A percentile compares a stretch with the other conserved stretches of the same genome.
Evolutionary conservation across 1,140 invertebrate genomes (phyloP).

Genomic region (Thaumatotibia leucotreta): DNA sequence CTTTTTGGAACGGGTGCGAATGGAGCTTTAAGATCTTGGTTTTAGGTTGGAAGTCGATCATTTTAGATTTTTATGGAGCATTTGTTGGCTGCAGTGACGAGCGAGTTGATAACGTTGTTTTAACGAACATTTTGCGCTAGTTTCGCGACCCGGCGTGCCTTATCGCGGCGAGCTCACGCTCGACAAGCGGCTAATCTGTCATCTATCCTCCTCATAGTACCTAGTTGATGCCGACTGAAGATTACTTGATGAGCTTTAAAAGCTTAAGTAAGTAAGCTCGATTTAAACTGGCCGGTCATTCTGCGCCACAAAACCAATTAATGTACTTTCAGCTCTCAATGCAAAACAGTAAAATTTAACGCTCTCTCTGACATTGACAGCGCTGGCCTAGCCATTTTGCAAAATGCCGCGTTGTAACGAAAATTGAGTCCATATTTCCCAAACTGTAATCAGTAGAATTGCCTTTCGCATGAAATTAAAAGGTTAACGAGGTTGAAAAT

Average conservation of each 20-base stretch:
- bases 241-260: constrained; percentile 31
- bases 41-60: background rate
- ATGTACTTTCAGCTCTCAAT: background rate
- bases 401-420: background rate
- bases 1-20: background rate
- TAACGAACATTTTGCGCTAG: constrained; percentile 48
- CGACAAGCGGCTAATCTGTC: constrained; percentile 30
- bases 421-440: background rate
- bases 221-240: constrained; percentile 36
- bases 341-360: constrained; percentile 2
- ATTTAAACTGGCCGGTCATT: background rate
- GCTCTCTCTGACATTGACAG: constrained; percentile 1
- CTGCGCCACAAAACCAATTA: background rate
- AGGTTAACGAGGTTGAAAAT: constrained; percentile 14
- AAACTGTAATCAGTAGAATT: constrained; percentile 1
- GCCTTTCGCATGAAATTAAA: constrained; percentile 8
- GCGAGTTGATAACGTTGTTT: constrained; percentile 44
- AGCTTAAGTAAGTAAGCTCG: constrained; percentile 31
- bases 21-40: background rate
- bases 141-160: constrained; percentile 40
- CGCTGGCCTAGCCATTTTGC: constrained; percentile 3
- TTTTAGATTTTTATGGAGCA: background rate
- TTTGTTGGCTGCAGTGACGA: background rate
- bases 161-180: constrained; percentile 40
- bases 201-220: constrained; percentile 31